Conservation (phyloP, 92 coral and sea anemone genomes). For the Zoanthus solanderi region DNA sequence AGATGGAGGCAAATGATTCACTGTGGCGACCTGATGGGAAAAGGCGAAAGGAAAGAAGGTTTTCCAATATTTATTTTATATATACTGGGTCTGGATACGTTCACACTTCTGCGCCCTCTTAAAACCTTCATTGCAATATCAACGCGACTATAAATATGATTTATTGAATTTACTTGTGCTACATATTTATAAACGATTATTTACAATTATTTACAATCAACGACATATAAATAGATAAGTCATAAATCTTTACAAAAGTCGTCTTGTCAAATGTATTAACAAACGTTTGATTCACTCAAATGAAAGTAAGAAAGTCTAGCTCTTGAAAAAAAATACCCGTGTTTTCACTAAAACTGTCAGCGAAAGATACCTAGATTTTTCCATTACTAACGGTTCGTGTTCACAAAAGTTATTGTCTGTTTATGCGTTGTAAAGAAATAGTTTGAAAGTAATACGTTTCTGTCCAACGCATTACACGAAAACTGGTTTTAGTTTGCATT, state of each 20-base stretch:
- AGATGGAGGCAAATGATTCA: too few relatives aligned
- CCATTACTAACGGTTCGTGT: not conserved
- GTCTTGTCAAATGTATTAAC: not conserved
- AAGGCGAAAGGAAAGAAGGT: too few relatives aligned
- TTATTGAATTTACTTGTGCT: not conserved
- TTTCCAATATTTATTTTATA: too few relatives aligned
- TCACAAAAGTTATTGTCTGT: too few relatives aligned
- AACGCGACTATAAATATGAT: not conserved
- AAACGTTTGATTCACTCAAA: conserved; percentile 13
- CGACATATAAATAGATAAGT: not conserved
- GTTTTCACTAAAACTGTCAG: too few relatives aligned
- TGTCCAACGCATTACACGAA: too few relatives aligned
- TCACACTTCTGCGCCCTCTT: not conserved
- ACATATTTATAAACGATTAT: not conserved
- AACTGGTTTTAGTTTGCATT: not conserved
- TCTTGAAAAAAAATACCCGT: too few relatives aligned
- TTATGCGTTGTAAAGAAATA: too few relatives aligned
- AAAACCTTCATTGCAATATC: not conserved
- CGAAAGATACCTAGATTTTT: not conserved
- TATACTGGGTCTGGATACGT: too few relatives aligned
- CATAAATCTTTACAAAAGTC: not conserved
- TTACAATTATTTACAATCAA: not conserved
- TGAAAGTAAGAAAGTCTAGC: not conserved
- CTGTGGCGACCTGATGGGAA: too few relatives aligned
- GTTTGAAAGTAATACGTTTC: not conserved